Evolutionary conservation across 2,888 invertebrate species (phyloP).

Genomic region (Rhingia campestris): DNA sequence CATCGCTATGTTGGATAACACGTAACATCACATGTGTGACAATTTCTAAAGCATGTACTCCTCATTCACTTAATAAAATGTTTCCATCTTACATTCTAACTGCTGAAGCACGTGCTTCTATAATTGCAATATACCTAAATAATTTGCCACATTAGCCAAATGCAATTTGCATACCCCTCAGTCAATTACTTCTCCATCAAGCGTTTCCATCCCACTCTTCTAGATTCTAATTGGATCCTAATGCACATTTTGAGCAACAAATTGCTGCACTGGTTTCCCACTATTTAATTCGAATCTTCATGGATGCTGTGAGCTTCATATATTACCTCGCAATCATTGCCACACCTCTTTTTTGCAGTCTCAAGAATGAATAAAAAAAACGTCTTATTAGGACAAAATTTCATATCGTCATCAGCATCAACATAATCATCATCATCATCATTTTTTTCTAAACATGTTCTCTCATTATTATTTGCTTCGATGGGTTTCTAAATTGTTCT

Average conservation of each 20-base stretch:
- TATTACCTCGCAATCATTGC: constrained; percentile 5
- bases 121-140: constrained; percentile 16
- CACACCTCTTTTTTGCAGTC: constrained; percentile 33
- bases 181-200: constrained; percentile 19
- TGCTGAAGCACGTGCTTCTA: constrained; percentile 12
- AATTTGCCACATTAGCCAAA: constrained; percentile 2
- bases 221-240: constrained; percentile 38
- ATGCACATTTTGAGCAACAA: constrained; percentile 13
- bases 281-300: neutral
- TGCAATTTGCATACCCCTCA: constrained; percentile 12
- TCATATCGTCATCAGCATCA: constrained; percentile 14
- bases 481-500: constrained; percentile 63
- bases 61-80: constrained; percentile 18
- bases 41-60: constrained; percentile 1
- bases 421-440: constrained; percentile 5
- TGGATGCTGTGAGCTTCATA: neutral
- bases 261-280: neutral
- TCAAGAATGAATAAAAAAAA: neutral
- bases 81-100: neutral
- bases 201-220: neutral
- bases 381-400: constrained; percentile 28
- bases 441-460: constrained; percentile 58
- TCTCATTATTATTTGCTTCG: constrained; percentile 58
- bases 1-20: too few species aligned
- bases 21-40: neutral